Evolutionary conservation across 2,797 vertebrate genomes (phyloP).

Genomic region (Phylloscopus collybita): DNA sequence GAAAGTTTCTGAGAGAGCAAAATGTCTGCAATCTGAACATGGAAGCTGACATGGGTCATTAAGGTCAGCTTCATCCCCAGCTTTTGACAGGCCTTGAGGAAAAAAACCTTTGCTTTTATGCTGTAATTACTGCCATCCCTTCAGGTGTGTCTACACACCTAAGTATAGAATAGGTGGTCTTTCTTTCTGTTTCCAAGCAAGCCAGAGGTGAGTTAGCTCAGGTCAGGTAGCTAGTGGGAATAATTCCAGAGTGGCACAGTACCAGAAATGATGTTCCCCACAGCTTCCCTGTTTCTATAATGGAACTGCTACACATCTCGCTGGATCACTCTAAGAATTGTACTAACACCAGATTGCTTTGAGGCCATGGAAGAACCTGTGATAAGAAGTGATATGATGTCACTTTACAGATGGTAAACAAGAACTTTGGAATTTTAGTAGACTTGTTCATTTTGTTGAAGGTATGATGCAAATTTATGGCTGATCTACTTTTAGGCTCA

Average conservation of each 20-base stretch:
- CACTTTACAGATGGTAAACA: not conserved
- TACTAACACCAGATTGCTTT: not conserved
- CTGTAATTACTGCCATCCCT: not conserved
- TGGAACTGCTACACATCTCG: not conserved
- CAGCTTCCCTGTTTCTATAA: not conserved
- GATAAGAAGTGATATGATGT: not conserved
- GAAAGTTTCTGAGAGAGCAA: not conserved
- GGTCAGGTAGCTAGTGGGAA: not conserved
- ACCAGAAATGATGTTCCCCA: not conserved
- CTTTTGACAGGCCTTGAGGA: not conserved
- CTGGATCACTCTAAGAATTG: not conserved
- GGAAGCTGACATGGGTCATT: not conserved
- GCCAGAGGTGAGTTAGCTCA: not conserved
- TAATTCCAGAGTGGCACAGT: not conserved
- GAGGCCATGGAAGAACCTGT: not conserved
- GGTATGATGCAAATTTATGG: not conserved
- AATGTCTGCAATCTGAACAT: not conserved
- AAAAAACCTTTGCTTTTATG: not conserved
- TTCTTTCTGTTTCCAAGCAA: not conserved
- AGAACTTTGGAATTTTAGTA: not conserved
- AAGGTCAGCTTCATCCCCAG: not conserved
- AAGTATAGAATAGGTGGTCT: not conserved
- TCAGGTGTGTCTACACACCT: not conserved
- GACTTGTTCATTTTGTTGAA: not conserved
- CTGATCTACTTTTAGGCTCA: not conserved